These are phyloP conservation scores for Umimayanthus chanpuru DNA, from an alignment of 92 coral and sea anemone species.

Conservation along the genomic window DNA sequence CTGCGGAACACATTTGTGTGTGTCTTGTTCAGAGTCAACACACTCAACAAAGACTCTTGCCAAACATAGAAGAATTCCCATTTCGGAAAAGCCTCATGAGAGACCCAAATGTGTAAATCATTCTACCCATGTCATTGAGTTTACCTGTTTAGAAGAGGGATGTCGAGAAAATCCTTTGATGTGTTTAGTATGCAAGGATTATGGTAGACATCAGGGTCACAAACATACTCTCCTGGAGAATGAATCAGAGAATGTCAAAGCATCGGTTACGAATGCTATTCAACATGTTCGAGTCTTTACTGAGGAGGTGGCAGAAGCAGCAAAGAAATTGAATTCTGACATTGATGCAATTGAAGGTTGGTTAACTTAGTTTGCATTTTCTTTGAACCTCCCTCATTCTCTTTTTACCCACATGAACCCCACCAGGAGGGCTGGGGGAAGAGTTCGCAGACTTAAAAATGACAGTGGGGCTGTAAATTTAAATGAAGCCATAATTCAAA, in stretches of 20 bases:
- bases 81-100: conserved; percentile 94
- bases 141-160: conserved; percentile 92
- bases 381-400: too few relatives aligned
- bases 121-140: conserved; percentile 91
- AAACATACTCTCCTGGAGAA: conserved; percentile 90
- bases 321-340: conserved; percentile 83
- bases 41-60: conserved; percentile 95
- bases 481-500: too few relatives aligned
- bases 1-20: conserved; percentile 83
- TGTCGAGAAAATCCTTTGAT: conserved; percentile 89
- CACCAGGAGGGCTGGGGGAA: too few relatives aligned
- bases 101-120: conserved; percentile 87
- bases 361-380: conserved; percentile 28
- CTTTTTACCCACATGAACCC: too few relatives aligned
- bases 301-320: conserved; percentile 90
- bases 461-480: too few relatives aligned
- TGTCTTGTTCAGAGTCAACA: conserved; percentile 82
- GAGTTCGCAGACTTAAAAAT: too few relatives aligned
- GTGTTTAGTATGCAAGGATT: conserved; percentile 98
- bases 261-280: conserved; percentile 89
- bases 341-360: conserved; percentile 96
- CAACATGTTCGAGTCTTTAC: conserved; percentile 93
- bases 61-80: conserved; percentile 89
- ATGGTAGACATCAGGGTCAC: conserved; percentile 95
- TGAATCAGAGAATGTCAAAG: conserved; percentile 91